Percentiles rank a stretch among this genome's conserved stretches.
These are phyloP conservation scores for Silurus meridionalis DNA, from an alignment of 2,113 vertebrate genomes.

Conservation along the genomic window DNA sequence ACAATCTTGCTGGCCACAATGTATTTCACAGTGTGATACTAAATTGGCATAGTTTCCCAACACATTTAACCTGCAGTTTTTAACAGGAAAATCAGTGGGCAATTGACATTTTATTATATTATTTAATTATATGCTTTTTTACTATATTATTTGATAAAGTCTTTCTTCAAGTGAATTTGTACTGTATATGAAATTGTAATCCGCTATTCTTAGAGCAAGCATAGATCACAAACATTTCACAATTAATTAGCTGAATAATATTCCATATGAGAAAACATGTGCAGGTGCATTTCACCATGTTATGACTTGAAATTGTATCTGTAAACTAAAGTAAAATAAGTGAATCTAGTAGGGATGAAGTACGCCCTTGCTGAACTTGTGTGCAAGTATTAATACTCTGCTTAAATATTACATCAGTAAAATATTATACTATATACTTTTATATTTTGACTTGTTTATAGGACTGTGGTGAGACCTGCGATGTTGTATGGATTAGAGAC, in stretches of 20 bases:
- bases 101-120: neutral
- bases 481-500: too few relatives aligned
- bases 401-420: too few relatives aligned
- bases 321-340: neutral
- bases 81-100: neutral
- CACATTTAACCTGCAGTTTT: neutral
- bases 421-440: too few relatives aligned
- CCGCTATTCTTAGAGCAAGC: neutral
- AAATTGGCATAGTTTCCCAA: neutral
- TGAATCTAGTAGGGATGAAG: neutral
- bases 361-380: too few relatives aligned
- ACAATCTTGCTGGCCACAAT: neutral
- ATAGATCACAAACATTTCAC: neutral
- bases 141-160: neutral
- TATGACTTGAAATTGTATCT: neutral
- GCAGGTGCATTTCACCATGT: neutral
- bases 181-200: neutral
- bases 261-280: neutral
- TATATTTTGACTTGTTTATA: too few relatives aligned
- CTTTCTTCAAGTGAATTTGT: too few relatives aligned
- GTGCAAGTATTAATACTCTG: too few relatives aligned
- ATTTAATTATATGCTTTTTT: neutral
- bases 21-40: neutral
- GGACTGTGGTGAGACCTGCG: too few relatives aligned
- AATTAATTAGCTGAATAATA: neutral